phyloP scores from a whole-genome alignment of 1,140 invertebrate species.

The Trigoniulus corallinus region DNA sequence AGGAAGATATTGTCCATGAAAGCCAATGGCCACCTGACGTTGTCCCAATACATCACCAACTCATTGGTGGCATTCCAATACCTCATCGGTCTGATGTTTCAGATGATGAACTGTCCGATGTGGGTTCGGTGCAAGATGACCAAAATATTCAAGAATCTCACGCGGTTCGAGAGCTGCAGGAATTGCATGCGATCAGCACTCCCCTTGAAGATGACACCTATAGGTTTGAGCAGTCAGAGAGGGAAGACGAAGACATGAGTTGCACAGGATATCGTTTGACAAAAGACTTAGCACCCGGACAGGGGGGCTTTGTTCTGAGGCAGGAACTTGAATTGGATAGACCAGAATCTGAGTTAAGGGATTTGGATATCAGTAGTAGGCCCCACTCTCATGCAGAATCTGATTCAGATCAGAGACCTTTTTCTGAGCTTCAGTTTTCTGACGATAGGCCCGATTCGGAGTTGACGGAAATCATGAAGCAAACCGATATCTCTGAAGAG shows the following conservation, averaged over 20 bases:
- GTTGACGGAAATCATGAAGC: conserved; percentile 23
- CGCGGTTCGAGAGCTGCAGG: background rate
- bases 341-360: conserved; percentile 18
- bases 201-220: too few species aligned
- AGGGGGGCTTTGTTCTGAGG: too few species aligned
- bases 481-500: conserved; percentile 2
- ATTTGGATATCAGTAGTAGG: conserved; percentile 12
- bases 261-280: background rate
- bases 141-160: background rate
- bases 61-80: background rate
- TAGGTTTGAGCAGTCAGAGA: too few species aligned
- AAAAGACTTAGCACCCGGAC: too few species aligned
- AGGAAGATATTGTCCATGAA: background rate
- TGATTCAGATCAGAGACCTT: conserved; percentile 23
- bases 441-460: conserved; percentile 28
- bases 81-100: background rate
- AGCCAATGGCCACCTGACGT: background rate
- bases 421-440: conserved; percentile 21
- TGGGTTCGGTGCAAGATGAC: background rate
- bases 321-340: conserved; percentile 23
- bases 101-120: background rate
- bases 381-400: conserved; percentile 17
- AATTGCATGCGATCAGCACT: background rate
- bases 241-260: too few species aligned
- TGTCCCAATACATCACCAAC: background rate